Conservation (phyloP, 2,888 invertebrate genomes). For the Leptinotarsa juncta region DNA sequence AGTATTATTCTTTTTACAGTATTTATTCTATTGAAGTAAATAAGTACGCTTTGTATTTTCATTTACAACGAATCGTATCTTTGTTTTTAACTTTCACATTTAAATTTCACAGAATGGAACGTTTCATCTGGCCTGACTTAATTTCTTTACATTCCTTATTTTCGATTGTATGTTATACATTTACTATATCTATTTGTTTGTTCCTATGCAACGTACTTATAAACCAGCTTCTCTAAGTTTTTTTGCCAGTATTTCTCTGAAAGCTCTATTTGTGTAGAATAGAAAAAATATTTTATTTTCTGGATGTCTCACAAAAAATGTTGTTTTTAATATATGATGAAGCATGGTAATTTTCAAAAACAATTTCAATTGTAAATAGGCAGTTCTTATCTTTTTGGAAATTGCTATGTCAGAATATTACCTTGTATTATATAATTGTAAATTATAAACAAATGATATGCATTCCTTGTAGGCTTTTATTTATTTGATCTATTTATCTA, state of each 20-base stretch:
- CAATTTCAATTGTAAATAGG: conserved; percentile 46
- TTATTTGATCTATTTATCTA: conserved; percentile 4
- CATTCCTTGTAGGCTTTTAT: conserved; percentile 33
- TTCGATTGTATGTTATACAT: conserved; percentile 33
- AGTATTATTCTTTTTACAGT: conserved; percentile 57
- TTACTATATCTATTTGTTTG: conserved; percentile 45
- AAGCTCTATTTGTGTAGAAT: conserved; percentile 53
- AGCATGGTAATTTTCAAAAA: conserved; percentile 53
- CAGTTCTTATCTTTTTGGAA: conserved; percentile 51
- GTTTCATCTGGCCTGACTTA: conserved; percentile 23
- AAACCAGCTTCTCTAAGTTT: conserved; percentile 48
- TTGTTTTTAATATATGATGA: conserved; percentile 50
- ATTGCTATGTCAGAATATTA: conserved; percentile 50
- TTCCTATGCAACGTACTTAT: conserved; percentile 59
- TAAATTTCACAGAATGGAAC: conserved; percentile 17
- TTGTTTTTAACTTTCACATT: conserved; percentile 21
- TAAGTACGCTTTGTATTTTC: conserved; percentile 50
- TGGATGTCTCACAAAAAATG: conserved; percentile 55
- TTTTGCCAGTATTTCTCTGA: conserved; percentile 59
- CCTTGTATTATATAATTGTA: conserved; percentile 64
- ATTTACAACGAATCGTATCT: conserved; percentile 46
- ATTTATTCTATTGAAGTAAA: conserved; percentile 51
- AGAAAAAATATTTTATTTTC: conserved; percentile 51
- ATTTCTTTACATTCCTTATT: conserved; percentile 40
- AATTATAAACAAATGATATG: conserved; percentile 63